Percentiles rank a stretch among this genome's conserved stretches.
Evolutionary conservation across 1,140 invertebrate genomes (phyloP).

Genomic region (Eurosta solidaginis): DNA sequence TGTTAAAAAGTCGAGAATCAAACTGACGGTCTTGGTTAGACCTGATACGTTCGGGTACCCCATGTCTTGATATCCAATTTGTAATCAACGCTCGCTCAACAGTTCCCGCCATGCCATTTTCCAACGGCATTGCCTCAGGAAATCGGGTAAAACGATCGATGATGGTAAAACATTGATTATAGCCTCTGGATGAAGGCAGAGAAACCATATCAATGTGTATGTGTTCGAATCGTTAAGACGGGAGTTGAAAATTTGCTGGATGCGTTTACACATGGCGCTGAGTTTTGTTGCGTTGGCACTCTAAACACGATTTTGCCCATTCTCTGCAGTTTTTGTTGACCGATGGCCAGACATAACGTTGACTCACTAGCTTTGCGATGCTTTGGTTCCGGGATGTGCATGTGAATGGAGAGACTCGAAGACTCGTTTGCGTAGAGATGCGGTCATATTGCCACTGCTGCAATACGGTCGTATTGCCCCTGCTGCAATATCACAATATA

Average conservation of each 20-base stretch:
- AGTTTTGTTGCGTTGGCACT: not conserved
- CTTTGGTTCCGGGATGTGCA: not conserved
- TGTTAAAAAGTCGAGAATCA: constrained; percentile 41
- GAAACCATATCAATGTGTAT: constrained; percentile 32
- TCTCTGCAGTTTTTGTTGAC: not conserved
- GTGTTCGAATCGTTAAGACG: not conserved
- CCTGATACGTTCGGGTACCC: constrained; percentile 47
- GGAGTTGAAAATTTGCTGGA: not conserved
- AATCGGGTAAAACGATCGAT: constrained; percentile 57
- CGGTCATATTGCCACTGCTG: too few species aligned
- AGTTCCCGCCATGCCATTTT: constrained; percentile 40
- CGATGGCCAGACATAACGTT: not conserved
- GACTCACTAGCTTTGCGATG: not conserved
- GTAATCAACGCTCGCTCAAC: constrained; percentile 43
- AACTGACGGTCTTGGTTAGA: constrained; percentile 58
- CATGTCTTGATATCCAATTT: constrained; percentile 53
- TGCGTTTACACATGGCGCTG: not conserved
- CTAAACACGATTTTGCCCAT: not conserved
- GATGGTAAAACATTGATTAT: constrained; percentile 52
- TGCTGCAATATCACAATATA: constrained; percentile 28
- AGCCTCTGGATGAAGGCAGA: constrained; percentile 47
- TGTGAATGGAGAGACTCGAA: not conserved
- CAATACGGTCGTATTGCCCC: not conserved
- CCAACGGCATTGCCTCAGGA: constrained; percentile 53
- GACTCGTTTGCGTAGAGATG: not conserved